A percentile compares a stretch with the other conserved stretches of the same genome.
Evolutionary conservation across 2,797 vertebrate species (phyloP).

Genomic region (Melanotaenia parkinsoni): DNA sequence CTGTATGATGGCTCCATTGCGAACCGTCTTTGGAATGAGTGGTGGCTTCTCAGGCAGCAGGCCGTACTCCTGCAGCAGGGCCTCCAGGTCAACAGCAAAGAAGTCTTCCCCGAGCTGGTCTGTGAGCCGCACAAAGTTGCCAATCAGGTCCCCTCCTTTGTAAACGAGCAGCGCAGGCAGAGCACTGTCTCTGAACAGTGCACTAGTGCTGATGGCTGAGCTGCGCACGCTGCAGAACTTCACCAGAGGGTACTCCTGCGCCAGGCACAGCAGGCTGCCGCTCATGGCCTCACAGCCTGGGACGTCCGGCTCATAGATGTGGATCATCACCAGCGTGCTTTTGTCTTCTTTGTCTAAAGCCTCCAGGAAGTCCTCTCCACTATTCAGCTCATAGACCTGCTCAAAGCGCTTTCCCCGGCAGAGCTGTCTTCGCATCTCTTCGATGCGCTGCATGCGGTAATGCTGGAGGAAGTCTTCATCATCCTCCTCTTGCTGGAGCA

Average conservation of each 20-base stretch:
- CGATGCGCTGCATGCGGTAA: constrained; percentile 95
- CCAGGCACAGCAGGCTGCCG: constrained; percentile 94
- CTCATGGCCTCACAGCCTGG: constrained; percentile 92
- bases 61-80: constrained; percentile 94
- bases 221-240: constrained; percentile 96
- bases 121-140: constrained; percentile 96
- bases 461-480: constrained; percentile 95
- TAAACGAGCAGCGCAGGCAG: constrained; percentile 95
- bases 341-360: constrained; percentile 92
- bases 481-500: constrained; percentile 86
- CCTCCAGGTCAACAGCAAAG: constrained; percentile 96
- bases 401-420: constrained; percentile 90
- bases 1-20: constrained; percentile 84
- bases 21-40: constrained; percentile 82
- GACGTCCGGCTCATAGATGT: constrained; percentile 92
- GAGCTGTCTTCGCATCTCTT: constrained; percentile 93
- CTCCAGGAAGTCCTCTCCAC: constrained; percentile 93
- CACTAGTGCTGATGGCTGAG: constrained; percentile 91
- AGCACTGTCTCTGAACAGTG: constrained; percentile 91
- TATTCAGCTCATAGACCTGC: constrained; percentile 89
- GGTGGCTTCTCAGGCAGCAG: constrained; percentile 92
- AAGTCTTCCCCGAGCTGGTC: constrained; percentile 98
- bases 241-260: constrained; percentile 92
- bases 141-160: constrained; percentile 93
- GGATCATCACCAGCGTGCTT: constrained; percentile 91